Base-by-base conservation (phyloP, 2,797 vertebrate species). In the Jordanella pulchra region DNA sequence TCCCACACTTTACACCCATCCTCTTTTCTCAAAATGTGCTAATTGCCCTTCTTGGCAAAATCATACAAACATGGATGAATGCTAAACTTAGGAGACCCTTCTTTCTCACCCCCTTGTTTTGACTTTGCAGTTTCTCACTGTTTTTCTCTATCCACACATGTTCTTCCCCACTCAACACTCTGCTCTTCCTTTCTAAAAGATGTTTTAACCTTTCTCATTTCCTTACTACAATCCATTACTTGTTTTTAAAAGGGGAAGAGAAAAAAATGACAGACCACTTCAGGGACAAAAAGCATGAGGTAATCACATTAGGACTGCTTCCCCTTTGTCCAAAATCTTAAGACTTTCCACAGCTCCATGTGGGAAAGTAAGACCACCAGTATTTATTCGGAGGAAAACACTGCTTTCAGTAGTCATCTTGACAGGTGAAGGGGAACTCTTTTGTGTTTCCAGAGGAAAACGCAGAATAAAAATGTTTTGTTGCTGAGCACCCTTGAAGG, bases 391-490 rank as follows among this genome's bases (percentile, higher is more conserved):
- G 81, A n/a, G 0, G 75, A 61, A 87, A 88, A 91, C 89, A 91
- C 17, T 81, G 86, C 77, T 54, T 84, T 87, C 89, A 79, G 87
- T 90, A 91, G 89, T 92, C 89, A 80, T 89, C 85, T 84, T 92
- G 93, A 91, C 93, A 88, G 88, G 89, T 92, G 90, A 90, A 92
- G 90, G 90, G 86, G 89, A 81, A 83, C 78, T 76, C 84, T 77
- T 91, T 92, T 93, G 89, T 93, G 39, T 88, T 84, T 78, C 69
- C 75, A 13, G 84, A 86, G 86, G 86, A 91, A 92, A 93, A 92
- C 84, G 89, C 85, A 89, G 87, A 78, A 85, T 88, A 88, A 88
- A 91, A 90, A 93, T 89, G 91, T 92, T 90, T 92, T 90, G 91
- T 91, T 80, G 83, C 79, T 1, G 86, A 93, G 90, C 72, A 78